Conservation (phyloP, 2,113 vertebrate species). For the Theristicus caerulescens region DNA sequence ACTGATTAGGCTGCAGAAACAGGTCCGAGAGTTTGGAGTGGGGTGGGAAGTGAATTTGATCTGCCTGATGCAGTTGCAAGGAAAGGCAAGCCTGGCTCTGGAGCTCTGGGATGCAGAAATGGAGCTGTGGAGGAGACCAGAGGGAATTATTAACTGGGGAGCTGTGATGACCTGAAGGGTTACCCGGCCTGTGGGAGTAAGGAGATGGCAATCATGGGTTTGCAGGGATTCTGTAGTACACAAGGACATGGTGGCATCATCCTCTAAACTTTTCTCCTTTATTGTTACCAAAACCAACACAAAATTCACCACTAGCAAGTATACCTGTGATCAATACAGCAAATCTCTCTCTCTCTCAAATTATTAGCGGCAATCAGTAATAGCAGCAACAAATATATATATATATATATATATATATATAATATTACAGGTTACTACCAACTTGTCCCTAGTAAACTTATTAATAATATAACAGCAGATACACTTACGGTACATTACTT, state of each 20-base stretch:
- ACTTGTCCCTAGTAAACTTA: neutral
- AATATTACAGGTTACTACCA: neutral
- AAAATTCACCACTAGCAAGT: neutral
- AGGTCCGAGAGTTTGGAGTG: neutral
- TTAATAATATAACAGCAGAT: neutral
- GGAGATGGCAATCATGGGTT: fast-evolving
- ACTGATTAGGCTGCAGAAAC: neutral
- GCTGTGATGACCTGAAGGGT: neutral
- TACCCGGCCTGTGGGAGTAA: neutral
- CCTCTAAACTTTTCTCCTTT: neutral
- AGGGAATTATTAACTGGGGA: neutral
- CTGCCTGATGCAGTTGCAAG: neutral
- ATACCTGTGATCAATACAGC: neutral
- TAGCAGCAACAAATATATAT: neutral
- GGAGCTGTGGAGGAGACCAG: neutral
- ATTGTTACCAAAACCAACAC: neutral
- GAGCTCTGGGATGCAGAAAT: neutral
- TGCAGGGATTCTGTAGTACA: neutral
- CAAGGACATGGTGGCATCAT: neutral
- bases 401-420: neutral
- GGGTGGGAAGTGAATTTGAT: neutral
- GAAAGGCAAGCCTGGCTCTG: neutral
- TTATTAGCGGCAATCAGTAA: neutral
- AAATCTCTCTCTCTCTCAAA: neutral
- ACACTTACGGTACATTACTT: neutral